Percentiles rank a stretch among this genome's conserved stretches.
These are phyloP conservation scores for Rugalucina vietnamica DNA, from an alignment of 2,888 invertebrate genomes.

Conservation along the genomic window DNA sequence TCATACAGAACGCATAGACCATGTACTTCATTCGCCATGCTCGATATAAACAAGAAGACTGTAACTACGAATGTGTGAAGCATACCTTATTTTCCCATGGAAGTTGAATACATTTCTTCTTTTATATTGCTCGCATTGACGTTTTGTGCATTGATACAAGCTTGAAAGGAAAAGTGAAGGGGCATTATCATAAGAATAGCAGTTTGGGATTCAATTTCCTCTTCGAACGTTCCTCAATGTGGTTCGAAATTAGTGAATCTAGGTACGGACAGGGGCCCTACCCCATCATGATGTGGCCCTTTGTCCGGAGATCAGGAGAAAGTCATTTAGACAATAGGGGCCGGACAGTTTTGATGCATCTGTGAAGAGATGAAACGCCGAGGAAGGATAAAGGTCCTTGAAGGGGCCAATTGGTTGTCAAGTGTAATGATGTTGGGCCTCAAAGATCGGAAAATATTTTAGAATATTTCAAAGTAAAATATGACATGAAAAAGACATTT, in stretches of 20 bases:
- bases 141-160: constrained; percentile 1
- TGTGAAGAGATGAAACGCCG: constrained; percentile 11
- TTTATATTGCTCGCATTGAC: background rate
- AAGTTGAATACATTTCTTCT: background rate
- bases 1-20: too few species aligned
- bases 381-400: constrained; percentile 11
- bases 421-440: constrained; percentile 1
- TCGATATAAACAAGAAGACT: background rate
- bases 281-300: constrained; percentile 18
- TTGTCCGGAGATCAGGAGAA: constrained; percentile 24
- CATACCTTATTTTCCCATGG: background rate
- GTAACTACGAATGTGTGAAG: background rate
- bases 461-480: constrained; percentile 5
- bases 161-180: constrained; percentile 50
- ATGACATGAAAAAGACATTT: constrained; percentile 14
- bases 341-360: constrained; percentile 11
- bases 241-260: constrained; percentile 35
- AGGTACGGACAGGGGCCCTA: constrained; percentile 25
- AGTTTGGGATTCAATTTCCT: constrained; percentile 61
- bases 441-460: background rate
- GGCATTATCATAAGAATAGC: constrained; percentile 64
- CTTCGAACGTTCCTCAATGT: constrained; percentile 32
- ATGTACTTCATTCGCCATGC: too few species aligned
- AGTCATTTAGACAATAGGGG: constrained; percentile 33
- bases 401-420: constrained; percentile 8